Base-by-base conservation (phyloP, 2,888 invertebrate species). In the Acleris literana region DNA sequence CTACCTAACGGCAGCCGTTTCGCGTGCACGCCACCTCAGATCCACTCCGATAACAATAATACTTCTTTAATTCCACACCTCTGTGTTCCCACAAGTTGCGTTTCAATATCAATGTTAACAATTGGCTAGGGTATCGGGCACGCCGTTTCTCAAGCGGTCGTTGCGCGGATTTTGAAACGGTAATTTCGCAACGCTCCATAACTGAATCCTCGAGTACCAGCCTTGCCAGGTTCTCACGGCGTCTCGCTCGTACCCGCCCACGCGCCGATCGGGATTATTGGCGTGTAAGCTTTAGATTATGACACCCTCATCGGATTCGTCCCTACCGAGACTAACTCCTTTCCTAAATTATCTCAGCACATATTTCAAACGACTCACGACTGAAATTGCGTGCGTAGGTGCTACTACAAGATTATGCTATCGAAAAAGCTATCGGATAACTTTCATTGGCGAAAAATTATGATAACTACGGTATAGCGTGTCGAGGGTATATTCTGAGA, bases 391-490 rank as follows among this genome's bases (percentile, higher is more conserved):
- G 61, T 66, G 66, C 49, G 59, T 44, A 54, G 39, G 48, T 16
- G 62, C 49, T 43, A 60, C 20, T 51, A 43, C 55, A 52, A 17
- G 39, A 13, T 56, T 25, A 29, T 39, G 29, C 22, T 57, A 57
- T 62, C 33, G 66, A 62, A 66, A 62, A 66, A 59, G 55, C 25
- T 43, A 55, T 54, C 49, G 49, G 51, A 56, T 39, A 66, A 65
- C 69, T 72, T 74, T 73, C 72, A 69, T 67, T 69, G 65, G 60
- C 72, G 70, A 75, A 79, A 78, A 76, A 74, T 65, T 56, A 65
- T 80, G 78, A 73, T 75, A 76, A 79, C 72, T 75, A 74, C 73
- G 70, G 70, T 71, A 76, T 81, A 71, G 79, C 79, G 80, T 82
- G 81, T 68, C 48, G 54, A 72, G 74, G 73, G 74, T 76, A 76